Evolutionary conservation across 2,888 invertebrate genomes (phyloP).

Genomic region (Latheticus oryzae): DNA sequence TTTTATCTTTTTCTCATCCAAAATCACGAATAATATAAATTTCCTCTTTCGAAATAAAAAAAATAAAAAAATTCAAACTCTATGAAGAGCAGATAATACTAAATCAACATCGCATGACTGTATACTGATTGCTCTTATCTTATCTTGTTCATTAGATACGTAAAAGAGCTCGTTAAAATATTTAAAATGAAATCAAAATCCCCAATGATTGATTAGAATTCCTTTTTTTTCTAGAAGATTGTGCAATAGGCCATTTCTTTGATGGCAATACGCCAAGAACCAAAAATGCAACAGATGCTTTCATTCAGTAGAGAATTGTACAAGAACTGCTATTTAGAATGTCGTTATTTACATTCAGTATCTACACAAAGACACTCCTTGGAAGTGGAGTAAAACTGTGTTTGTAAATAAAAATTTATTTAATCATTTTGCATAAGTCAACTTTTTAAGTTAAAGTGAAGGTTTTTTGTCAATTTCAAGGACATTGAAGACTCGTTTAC

Average conservation of each 20-base stretch:
- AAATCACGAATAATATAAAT: no score
- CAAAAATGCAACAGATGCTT: conserved; percentile 2
- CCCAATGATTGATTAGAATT: neutral
- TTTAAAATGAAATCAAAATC: neutral
- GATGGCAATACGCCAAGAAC: conserved; percentile 3
- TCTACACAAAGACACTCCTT: no score
- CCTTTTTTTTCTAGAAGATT: conserved; percentile 3
- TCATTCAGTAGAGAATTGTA: conserved; percentile 1
- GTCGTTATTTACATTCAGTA: neutral
- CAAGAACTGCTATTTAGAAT: neutral
- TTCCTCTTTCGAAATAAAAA: no score
- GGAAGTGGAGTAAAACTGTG: no score
- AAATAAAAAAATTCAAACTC: conserved; percentile 3
- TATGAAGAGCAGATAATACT: no score
- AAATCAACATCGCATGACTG: conserved; percentile 26
- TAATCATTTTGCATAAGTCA: conserved; percentile 17
- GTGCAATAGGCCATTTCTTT: conserved; percentile 7
- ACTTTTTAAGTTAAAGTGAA: conserved; percentile 21
- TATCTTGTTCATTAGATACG: conserved; percentile 22
- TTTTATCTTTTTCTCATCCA: no score
- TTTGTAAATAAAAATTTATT: conserved; percentile 17
- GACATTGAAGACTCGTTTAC: no score
- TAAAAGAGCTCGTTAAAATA: conserved; percentile 28
- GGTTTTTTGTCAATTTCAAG: no score
- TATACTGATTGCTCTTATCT: conserved; percentile 22